A percentile compares a stretch with the other conserved stretches of the same genome.
Evolutionary conservation across 2,888 invertebrate species (phyloP).

Genomic region (Caenorhabditis sp.): DNA sequence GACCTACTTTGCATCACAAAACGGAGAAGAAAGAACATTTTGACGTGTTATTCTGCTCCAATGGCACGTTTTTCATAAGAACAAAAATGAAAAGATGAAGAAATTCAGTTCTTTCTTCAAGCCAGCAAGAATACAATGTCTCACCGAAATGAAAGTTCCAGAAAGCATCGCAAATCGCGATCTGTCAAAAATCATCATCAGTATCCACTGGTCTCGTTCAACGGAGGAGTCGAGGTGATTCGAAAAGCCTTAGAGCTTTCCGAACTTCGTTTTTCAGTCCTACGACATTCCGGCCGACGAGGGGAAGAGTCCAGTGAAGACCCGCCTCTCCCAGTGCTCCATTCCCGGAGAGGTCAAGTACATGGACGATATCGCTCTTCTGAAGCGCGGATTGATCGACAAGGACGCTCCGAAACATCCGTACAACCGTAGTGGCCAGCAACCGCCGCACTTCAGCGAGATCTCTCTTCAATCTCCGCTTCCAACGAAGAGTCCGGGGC

Average conservation of each 20-base stretch:
- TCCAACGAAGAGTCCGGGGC: slow-evolving; percentile 7
- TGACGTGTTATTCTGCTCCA: no score
- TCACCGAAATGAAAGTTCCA: slow-evolving; percentile 17
- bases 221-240: slow-evolving; percentile 24
- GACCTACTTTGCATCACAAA: not conserved
- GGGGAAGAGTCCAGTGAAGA: slow-evolving; percentile 46
- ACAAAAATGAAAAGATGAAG: not conserved
- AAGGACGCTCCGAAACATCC: slow-evolving; percentile 61
- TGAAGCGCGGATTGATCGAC: slow-evolving; percentile 57
- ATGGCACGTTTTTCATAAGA: no score
- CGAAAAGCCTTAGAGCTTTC: no score
- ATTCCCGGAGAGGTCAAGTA: slow-evolving; percentile 52
- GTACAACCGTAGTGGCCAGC: slow-evolving; percentile 48
- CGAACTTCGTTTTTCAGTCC: slow-evolving; percentile 15
- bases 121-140: slow-evolving; percentile 24
- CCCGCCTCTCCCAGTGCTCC: slow-evolving; percentile 40
- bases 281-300: slow-evolving; percentile 55
- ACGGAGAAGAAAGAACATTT: not conserved
- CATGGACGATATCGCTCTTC: slow-evolving; percentile 62
- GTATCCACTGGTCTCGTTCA: slow-evolving; percentile 40
- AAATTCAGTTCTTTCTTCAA: not conserved
- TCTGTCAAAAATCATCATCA: slow-evolving; percentile 25
- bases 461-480: not conserved
- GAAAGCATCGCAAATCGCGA: slow-evolving; percentile 41
- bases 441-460: not conserved